Evolutionary conservation across 92 coral and sea anemone species (phyloP), one percentile per base, ranked within the genome.

Genomic region (Epizoanthus illoricatus): DNA sequence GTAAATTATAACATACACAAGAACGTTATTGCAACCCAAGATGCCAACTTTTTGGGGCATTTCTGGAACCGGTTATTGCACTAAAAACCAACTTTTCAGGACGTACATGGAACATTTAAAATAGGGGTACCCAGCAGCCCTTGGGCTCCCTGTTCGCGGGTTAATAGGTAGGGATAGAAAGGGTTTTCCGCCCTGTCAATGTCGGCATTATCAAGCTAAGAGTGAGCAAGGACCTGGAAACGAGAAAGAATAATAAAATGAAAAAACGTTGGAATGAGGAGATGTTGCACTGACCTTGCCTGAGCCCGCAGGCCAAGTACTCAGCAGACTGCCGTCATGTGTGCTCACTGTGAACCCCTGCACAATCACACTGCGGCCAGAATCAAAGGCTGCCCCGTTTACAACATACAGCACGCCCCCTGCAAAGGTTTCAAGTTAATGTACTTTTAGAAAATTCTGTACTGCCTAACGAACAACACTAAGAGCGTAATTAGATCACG

Each of bases 261-360:
- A 3, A 43, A 43, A 43, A 5, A 43, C 8, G 57, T 72, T 72
- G 61, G 56, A 72, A 28, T 40, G 71, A 41, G n/a, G 40, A 62
- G 16, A 7, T 20, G 18, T 56, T 24, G 23, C 0, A 80, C 60
- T 8, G 61, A 93, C 94, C 80, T 90, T 85, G 65, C 70, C 79
- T 3, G 76, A 65, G 45, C 69, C 84, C 67, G 75, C 79, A 71
- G 98, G 97, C 99, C 99, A 96, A 0, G 84, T 80, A 33, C 81
- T 79, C 42, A 93, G 62, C n/a, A 96, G 75, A 45, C 69, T 40
- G 71, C 88, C 89, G n/a, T 88, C 91, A 10, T 76, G 58, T 28
- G 91, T 55, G 10, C 87, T 76, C n/a, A 96, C 85, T 19, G 99
- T 96, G 80, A 96, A 92, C 56, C 98, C 96, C 52, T 91, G 90